These are phyloP conservation scores for Vireo altiloquus DNA, from an alignment of 2,113 vertebrate species.

Conservation along the genomic window DNA sequence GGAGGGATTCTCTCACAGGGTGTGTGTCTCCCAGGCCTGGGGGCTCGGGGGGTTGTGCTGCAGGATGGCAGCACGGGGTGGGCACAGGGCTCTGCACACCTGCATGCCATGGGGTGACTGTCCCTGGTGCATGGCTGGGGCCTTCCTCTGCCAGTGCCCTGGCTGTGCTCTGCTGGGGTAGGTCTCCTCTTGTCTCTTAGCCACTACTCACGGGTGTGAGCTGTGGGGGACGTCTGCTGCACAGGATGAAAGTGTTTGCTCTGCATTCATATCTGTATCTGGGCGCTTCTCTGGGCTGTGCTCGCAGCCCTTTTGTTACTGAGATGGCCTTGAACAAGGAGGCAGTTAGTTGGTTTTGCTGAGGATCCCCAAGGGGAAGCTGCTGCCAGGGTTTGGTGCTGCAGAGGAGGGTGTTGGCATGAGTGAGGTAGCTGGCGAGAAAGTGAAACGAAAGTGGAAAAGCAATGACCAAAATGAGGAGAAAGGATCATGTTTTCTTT, in stretches of 20 bases:
- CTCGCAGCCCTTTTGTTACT: neutral
- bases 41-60: neutral
- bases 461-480: neutral
- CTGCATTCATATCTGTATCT: rapidly evolving
- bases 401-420: neutral
- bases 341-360: neutral
- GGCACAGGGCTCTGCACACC: neutral
- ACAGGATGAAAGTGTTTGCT: neutral
- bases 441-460: neutral
- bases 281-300: neutral
- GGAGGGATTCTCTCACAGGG: neutral
- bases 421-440: neutral
- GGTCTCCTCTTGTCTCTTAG: neutral
- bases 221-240: neutral
- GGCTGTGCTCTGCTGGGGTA: neutral
- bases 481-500: neutral
- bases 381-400: neutral
- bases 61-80: rapidly evolving
- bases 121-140: neutral
- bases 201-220: neutral
- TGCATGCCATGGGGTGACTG: rapidly evolving
- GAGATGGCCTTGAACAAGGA: neutral
- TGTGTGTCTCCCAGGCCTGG: rapidly evolving
- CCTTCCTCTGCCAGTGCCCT: neutral
- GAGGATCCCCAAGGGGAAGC: neutral